Percentiles rank a stretch among this genome's conserved stretches.
phyloP scores from a whole-genome alignment of 2,888 invertebrate species.

The Margaritifera margaritifera region DNA sequence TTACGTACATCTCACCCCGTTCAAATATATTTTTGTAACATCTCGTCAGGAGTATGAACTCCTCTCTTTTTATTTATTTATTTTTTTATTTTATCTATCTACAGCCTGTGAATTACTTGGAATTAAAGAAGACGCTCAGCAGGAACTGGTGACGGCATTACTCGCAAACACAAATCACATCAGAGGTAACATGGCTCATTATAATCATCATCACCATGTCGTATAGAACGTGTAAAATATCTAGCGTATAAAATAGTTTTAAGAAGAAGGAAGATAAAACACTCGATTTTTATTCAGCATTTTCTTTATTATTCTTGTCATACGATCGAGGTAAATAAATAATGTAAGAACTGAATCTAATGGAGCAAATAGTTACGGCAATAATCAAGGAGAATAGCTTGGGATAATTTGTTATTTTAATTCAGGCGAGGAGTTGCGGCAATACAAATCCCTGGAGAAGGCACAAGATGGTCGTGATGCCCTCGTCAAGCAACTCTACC shows the following conservation, averaged over 20 bases:
- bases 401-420: not conserved
- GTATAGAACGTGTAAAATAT: no score
- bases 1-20: no score
- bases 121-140: not conserved
- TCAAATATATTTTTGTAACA: no score
- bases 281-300: no score
- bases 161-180: not conserved
- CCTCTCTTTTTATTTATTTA: no score
- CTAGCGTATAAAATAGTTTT: no score
- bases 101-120: not conserved
- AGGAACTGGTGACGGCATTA: not conserved
- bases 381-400: not conserved
- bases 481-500: slow-evolving; percentile 37
- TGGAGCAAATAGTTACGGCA: no score
- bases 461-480: slow-evolving; percentile 44
- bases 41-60: no score
- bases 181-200: not conserved
- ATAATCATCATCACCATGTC: no score
- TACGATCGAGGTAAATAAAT: no score
- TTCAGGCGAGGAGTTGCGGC: slow-evolving; percentile 21
- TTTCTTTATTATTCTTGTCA: not conserved
- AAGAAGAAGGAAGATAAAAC: no score
- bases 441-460: slow-evolving; percentile 22
- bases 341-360: no score
- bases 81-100: not conserved